phyloP scores from a whole-genome alignment of 2,113 vertebrate genomes.

The Onychostoma macrolepis region DNA sequence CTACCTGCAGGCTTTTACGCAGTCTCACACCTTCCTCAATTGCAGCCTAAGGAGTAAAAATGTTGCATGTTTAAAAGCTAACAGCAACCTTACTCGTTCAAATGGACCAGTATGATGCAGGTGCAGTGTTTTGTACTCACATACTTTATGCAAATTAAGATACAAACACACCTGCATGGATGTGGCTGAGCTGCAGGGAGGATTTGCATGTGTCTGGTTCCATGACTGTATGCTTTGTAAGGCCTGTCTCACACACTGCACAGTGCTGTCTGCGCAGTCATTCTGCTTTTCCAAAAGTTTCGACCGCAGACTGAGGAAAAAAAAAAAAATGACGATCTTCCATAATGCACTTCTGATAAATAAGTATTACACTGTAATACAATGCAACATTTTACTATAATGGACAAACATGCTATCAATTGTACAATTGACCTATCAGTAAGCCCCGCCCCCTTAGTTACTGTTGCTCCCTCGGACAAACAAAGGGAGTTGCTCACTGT shows the following conservation, averaged over 20 bases:
- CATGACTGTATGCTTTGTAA: slow-evolving; percentile 70
- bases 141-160: neutral
- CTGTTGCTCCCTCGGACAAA: no score
- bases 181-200: slow-evolving; percentile 53
- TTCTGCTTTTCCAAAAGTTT: slow-evolving; percentile 66
- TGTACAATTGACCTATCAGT: neutral
- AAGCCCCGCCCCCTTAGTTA: no score
- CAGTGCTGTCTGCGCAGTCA: slow-evolving; percentile 63
- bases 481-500: no score
- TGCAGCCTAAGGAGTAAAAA: slow-evolving; percentile 54
- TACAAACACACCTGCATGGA: slow-evolving; percentile 68
- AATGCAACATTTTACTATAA: neutral
- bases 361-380: neutral
- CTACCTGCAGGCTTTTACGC: slow-evolving; percentile 63
- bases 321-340: neutral
- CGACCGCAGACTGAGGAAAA: slow-evolving; percentile 64
- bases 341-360: neutral
- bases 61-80: neutral
- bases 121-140: neutral
- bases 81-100: neutral
- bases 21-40: slow-evolving; percentile 67
- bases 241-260: slow-evolving; percentile 60
- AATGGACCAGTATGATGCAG: neutral
- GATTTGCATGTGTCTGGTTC: slow-evolving; percentile 54
- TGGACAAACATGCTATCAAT: neutral